phyloP scores from a whole-genome alignment of 2,113 vertebrate genomes.

The Lamprologus tigripictilis region DNA sequence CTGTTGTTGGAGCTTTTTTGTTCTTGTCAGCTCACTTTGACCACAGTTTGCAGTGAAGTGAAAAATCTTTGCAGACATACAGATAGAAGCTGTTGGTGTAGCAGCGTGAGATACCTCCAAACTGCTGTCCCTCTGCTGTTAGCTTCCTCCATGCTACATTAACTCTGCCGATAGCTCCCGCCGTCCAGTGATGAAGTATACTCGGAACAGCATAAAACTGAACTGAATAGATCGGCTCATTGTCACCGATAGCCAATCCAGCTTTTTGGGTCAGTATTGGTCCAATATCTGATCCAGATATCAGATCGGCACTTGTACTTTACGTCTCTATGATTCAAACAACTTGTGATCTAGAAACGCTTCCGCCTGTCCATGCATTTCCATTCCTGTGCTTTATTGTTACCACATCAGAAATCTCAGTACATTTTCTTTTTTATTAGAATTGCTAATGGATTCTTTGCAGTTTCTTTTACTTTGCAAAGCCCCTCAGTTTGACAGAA shows the following conservation, averaged over 20 bases:
- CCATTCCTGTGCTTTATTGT: not conserved
- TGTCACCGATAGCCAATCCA: not conserved
- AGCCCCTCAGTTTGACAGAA: not conserved
- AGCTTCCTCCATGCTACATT: not conserved
- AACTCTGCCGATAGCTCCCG: not conserved
- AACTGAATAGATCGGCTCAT: not conserved
- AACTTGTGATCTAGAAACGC: not conserved
- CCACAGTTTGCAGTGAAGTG: not conserved
- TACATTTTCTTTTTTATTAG: not conserved
- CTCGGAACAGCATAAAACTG: not conserved
- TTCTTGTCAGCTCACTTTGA: not conserved
- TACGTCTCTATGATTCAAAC: not conserved
- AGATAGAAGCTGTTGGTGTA: not conserved
- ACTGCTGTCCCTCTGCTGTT: not conserved
- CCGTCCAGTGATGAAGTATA: not conserved
- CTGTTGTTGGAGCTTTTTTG: fast-evolving
- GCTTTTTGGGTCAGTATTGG: not conserved
- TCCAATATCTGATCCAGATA: fast-evolving
- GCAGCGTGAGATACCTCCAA: not conserved
- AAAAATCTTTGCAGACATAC: not conserved
- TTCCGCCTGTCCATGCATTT: not conserved
- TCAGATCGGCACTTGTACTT: not conserved
- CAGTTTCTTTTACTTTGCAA: not conserved
- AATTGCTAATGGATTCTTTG: not conserved
- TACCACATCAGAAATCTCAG: not conserved